Percentiles rank a stretch among this genome's conserved stretches.
Evolutionary conservation across 1,140 invertebrate genomes (phyloP).

Genomic region (Brachionus angularis): DNA sequence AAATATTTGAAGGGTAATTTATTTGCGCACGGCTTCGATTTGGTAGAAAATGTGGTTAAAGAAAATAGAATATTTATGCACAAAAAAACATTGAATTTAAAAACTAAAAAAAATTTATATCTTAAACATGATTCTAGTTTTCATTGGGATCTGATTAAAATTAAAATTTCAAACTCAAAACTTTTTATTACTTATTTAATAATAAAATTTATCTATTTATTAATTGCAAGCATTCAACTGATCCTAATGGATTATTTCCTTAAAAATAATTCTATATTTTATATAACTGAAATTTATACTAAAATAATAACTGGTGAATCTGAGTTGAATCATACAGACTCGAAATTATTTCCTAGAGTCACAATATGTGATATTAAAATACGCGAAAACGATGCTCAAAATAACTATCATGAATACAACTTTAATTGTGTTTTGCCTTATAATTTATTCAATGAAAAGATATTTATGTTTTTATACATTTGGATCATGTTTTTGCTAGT

Average conservation of each 20-base stretch:
- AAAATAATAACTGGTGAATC: background rate
- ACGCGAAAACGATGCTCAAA: background rate
- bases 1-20: no score
- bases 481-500: constrained; percentile 49
- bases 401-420: constrained; percentile 10
- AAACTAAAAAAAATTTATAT: no score
- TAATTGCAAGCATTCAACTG: background rate
- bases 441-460: constrained; percentile 34
- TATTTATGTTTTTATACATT: background rate
- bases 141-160: no score
- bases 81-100: no score
- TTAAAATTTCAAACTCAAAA: no score
- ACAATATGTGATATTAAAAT: constrained; percentile 14
- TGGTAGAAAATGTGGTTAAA: no score
- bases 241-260: background rate
- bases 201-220: no score
- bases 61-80: no score
- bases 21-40: no score
- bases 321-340: background rate
- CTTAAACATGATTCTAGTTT: no score
- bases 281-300: background rate
- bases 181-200: no score
- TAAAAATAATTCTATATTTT: background rate
- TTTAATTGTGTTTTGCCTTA: constrained; percentile 19
- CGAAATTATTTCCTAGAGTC: constrained; percentile 15